Percentiles rank a stretch among this genome's conserved stretches.
phyloP scores from a whole-genome alignment of 2,113 vertebrate species.

The Cyprinodon variegatus region DNA sequence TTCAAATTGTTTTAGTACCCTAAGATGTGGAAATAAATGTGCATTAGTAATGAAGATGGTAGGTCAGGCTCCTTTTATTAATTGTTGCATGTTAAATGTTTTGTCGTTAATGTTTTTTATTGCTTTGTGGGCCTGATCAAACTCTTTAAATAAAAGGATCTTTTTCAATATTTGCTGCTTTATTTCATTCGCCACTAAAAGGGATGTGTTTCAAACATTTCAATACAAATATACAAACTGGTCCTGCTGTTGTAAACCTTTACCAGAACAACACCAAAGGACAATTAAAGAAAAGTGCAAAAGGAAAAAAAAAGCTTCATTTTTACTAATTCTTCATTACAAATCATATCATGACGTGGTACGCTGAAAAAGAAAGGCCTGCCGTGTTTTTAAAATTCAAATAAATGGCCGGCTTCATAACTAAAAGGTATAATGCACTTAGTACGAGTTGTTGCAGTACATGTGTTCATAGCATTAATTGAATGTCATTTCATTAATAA shows the following conservation, averaged over 20 bases:
- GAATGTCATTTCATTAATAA: constrained; percentile 31
- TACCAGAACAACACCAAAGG: constrained; percentile 27
- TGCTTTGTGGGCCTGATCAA: constrained; percentile 4
- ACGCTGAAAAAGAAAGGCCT: constrained; percentile 34
- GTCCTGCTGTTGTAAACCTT: constrained; percentile 9
- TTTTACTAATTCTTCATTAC: constrained; percentile 28
- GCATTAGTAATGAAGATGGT: not conserved
- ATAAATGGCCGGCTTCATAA: constrained; percentile 28
- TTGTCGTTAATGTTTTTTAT: constrained; percentile 1
- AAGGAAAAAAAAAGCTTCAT: not conserved
- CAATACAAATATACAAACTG: constrained; percentile 69
- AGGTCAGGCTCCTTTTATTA: not conserved
- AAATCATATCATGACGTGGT: constrained; percentile 26
- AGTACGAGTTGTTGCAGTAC: constrained; percentile 33
- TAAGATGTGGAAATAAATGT: not conserved
- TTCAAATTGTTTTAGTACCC: not conserved
- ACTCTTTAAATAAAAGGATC: constrained; percentile 26
- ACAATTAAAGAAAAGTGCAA: constrained; percentile 14
- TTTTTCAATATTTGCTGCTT: constrained; percentile 39
- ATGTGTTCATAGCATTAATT: constrained; percentile 33
- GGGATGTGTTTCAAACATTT: constrained; percentile 40
- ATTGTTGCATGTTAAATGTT: constrained; percentile 9
- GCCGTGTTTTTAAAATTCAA: constrained; percentile 25
- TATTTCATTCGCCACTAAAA: constrained; percentile 68
- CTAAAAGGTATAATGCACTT: constrained; percentile 34